These are phyloP conservation scores for Hydriomena furcata DNA, from an alignment of 2,888 invertebrate genomes.

Conservation along the genomic window DNA sequence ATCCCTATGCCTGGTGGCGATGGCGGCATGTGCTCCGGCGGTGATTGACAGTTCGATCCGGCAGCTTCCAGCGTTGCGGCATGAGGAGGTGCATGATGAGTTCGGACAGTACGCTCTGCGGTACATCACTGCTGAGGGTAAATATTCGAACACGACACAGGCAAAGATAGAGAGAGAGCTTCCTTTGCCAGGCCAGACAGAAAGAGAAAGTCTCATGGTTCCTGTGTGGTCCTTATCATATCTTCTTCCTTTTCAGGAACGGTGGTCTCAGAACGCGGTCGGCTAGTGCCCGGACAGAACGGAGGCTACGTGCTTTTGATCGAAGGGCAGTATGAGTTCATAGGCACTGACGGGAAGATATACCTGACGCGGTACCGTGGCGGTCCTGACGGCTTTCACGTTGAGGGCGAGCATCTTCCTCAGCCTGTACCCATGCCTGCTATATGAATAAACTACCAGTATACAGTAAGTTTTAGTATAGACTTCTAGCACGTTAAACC, in stretches of 20 bases:
- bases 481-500: too few relatives aligned
- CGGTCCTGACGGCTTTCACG: conserved; percentile 56
- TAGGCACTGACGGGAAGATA: conserved; percentile 53
- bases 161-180: too few relatives aligned
- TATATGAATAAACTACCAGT: conserved; percentile 19
- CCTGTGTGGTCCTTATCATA: too few relatives aligned
- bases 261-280: conserved; percentile 57
- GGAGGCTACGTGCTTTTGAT: conserved; percentile 53
- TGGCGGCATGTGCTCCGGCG: conserved; percentile 38
- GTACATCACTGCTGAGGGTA: conserved; percentile 57
- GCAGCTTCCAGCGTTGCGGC: conserved; percentile 47
- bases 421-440: conserved; percentile 40
- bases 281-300: conserved; percentile 45
- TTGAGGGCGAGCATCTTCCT: conserved; percentile 50
- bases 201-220: too few relatives aligned
- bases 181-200: too few relatives aligned
- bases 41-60: conserved; percentile 31
- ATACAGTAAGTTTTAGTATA: too few relatives aligned
- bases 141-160: conserved; percentile 31
- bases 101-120: conserved; percentile 54
- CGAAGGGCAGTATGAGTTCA: conserved; percentile 57
- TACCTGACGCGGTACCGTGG: conserved; percentile 54
- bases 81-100: conserved; percentile 56
- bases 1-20: conserved; percentile 42
- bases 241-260: conserved; percentile 45